These are phyloP conservation scores for Etheostoma spectabile DNA, from an alignment of 2,113 vertebrate genomes.

Conservation along the genomic window DNA sequence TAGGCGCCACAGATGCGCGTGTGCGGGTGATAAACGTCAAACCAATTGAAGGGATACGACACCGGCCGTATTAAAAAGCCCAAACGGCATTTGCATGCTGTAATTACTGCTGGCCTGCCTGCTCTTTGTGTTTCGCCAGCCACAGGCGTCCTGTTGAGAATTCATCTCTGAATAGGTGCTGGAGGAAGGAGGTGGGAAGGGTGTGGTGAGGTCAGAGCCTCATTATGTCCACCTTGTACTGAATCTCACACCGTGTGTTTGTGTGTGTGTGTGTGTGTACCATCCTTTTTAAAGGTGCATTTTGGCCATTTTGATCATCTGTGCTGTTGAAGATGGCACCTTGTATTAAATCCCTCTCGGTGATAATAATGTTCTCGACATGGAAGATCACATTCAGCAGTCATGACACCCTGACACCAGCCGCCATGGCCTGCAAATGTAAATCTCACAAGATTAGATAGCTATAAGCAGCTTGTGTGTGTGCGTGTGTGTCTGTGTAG, in stretches of 20 bases:
- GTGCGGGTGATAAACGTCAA: conserved; percentile 72
- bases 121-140: conserved; percentile 67
- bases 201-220: conserved; percentile 43
- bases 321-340: conserved; percentile 16
- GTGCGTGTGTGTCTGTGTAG: not conserved
- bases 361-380: conserved; percentile 67
- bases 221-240: conserved; percentile 43
- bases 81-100: conserved; percentile 78
- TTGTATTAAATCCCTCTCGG: conserved; percentile 24
- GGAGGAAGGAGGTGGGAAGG: conserved; percentile 44
- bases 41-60: conserved; percentile 71
- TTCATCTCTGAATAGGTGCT: conserved; percentile 38
- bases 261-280: not conserved
- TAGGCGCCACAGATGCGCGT: conserved; percentile 68
- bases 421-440: conserved; percentile 68
- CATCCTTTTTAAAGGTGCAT: not conserved
- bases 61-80: conserved; percentile 59
- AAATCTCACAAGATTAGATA: conserved; percentile 74
- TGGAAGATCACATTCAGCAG: conserved; percentile 65
- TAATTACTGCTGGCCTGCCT: conserved; percentile 72
- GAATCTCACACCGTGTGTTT: not conserved
- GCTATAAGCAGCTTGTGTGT: conserved; percentile 62
- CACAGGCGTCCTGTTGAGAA: conserved; percentile 70
- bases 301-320: not conserved
- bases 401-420: conserved; percentile 57